These are phyloP conservation scores for Drosophila hamatofila DNA, from an alignment of 2,888 invertebrate genomes.

Conservation along the genomic window DNA sequence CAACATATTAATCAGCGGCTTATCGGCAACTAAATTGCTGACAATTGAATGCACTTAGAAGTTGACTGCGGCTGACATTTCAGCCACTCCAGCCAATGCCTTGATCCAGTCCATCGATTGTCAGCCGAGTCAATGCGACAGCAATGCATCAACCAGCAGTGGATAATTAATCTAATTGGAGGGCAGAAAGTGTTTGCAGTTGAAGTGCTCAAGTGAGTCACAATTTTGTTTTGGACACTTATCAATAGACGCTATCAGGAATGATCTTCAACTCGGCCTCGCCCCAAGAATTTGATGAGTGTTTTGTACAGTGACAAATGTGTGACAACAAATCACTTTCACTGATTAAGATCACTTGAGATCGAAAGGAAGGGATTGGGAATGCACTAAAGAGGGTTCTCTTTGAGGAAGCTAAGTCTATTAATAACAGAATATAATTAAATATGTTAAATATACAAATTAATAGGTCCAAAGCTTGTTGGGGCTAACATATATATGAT, in stretches of 20 bases:
- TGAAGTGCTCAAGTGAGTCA: constrained; percentile 50
- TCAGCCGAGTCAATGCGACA: constrained; percentile 40
- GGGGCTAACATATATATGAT: too few relatives aligned
- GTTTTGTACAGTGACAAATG: constrained; percentile 76
- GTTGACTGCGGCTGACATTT: constrained; percentile 30
- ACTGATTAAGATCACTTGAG: constrained; percentile 50
- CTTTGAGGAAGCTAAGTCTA: neutral
- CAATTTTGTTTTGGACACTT: constrained; percentile 54
- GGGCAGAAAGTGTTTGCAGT: constrained; percentile 56
- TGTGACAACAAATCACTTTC: constrained; percentile 75
- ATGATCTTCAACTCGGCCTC: constrained; percentile 22
- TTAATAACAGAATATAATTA: too few relatives aligned
- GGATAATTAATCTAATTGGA: constrained; percentile 60
- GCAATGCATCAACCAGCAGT: constrained; percentile 61
- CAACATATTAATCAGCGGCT: constrained; percentile 68
- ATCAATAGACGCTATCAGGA: constrained; percentile 36
- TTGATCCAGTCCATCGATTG: constrained; percentile 16
- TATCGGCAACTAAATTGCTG: constrained; percentile 57
- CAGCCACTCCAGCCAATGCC: constrained; percentile 24
- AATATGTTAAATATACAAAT: neutral
- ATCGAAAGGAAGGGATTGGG: constrained; percentile 7
- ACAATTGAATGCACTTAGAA: constrained; percentile 53
- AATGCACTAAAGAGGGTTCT: neutral
- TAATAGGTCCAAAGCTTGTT: neutral
- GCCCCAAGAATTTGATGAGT: constrained; percentile 45